Evolutionary conservation across 2,888 invertebrate genomes (phyloP), one percentile per base, ranked within the genome.

Genomic region (Diadromus collaris): DNA sequence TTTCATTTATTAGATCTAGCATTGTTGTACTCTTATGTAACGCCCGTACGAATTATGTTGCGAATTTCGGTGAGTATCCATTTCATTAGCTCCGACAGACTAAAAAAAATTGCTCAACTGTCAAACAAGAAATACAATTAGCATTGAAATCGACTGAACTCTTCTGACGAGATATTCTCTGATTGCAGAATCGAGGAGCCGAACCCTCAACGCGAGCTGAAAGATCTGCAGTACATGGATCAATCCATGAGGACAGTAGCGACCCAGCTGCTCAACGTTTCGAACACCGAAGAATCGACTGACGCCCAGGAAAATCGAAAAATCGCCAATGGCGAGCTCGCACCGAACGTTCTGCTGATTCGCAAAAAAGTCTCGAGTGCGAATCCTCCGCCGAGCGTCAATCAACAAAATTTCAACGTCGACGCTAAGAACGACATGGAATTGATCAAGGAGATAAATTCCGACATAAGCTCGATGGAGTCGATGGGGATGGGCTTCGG

Each of bases 211-310:
- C 86, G 88, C 24, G 78, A 84, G n/a, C 48, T 86, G 56, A 89
- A 89, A 71, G 87, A 89, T 65, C 82, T 89, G 46, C 89, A 86
- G 58, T 84, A 86, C 64, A 90, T 91, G 81, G 89, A 91, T 58
- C 88, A 89, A 63, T 90, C 90, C 0, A 65, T 91, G 73, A 86
- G 90, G 74, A 90, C 89, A 3, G 88, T 91, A 19, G 88, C 90
- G n/a, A 91, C 90, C 4, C 90, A 91, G 69, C 80, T 91, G 38
- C 76, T 91, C 19, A 91, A 91, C 79, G 86, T 88, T 3, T 86
- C 89, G 13, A 81, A 72, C 21, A 76, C 84, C 1, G 79, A 86
- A 2, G 83, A 81, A 6, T 21, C 72, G 2, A n/a, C 68, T 0
- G 80, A 68, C 4, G 41, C 70, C 9, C 76, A 48, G 6, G 68